phyloP scores from a whole-genome alignment of 2,797 vertebrate species.

The Eospalax fontanierii region DNA sequence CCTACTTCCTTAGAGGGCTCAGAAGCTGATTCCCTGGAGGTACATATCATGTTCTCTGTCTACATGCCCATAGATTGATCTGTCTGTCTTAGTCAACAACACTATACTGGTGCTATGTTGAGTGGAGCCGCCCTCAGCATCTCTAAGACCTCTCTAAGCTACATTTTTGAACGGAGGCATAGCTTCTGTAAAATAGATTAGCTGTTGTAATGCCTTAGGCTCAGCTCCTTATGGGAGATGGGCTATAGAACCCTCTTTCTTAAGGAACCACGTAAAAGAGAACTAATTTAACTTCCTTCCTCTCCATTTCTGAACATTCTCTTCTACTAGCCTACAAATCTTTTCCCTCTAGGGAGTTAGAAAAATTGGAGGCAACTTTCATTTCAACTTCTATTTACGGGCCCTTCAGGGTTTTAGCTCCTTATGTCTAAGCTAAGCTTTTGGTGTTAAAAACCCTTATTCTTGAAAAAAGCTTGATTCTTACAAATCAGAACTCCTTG shows the following conservation, averaged over 20 bases:
- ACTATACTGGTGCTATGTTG: background rate
- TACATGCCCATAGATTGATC: background rate
- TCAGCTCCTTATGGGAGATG: background rate
- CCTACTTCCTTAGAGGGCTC: background rate
- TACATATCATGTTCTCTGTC: too few relatives aligned
- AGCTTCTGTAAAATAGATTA: background rate
- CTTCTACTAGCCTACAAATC: background rate
- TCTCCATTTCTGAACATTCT: slow-evolving; percentile 26
- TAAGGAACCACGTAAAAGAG: background rate
- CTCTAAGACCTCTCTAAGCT: background rate
- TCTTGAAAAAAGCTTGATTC: slow-evolving; percentile 17
- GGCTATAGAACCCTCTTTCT: background rate
- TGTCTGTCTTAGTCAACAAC: background rate
- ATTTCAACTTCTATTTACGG: slow-evolving; percentile 21
- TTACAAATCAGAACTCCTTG: slow-evolving; percentile 60
- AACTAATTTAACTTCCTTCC: slow-evolving; percentile 17
- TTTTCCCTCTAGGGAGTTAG: background rate
- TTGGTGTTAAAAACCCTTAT: background rate
- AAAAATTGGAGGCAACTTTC: background rate
- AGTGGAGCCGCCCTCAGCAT: background rate
- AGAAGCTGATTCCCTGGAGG: background rate
- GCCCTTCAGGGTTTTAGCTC: background rate
- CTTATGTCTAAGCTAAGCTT: slow-evolving; percentile 9
- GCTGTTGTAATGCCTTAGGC: background rate
- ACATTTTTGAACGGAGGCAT: background rate